Conservation (phyloP, 2,797 vertebrate species). For the Zalophus californianus region DNA sequence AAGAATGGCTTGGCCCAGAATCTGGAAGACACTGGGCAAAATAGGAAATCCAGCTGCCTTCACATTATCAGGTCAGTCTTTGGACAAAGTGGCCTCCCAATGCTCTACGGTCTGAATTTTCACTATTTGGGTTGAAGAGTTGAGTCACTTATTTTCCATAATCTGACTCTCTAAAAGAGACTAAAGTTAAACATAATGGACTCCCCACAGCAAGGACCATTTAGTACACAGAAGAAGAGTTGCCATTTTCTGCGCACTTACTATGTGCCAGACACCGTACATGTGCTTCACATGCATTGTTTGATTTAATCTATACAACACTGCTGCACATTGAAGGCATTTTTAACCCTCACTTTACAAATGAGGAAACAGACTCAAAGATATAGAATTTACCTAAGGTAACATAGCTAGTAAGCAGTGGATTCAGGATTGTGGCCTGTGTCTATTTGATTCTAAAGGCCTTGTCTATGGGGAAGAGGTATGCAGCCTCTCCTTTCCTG, state of each 20-base stretch:
- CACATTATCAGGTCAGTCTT: background rate
- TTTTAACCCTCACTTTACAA: background rate
- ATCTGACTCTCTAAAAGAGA: background rate
- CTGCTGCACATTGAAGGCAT: background rate
- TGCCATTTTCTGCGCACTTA: background rate
- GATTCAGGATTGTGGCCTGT: background rate
- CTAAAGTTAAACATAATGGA: background rate
- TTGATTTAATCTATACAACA: background rate
- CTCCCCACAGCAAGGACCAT: background rate
- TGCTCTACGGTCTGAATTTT: background rate
- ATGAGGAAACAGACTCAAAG: background rate
- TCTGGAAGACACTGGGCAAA: background rate
- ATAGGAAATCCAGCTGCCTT: conserved; percentile 15
- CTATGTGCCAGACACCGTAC: background rate
- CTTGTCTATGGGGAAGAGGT: background rate
- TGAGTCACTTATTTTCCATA: background rate
- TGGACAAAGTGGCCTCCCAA: background rate
- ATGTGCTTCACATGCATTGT: background rate
- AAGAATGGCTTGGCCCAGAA: background rate
- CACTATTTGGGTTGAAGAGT: background rate
- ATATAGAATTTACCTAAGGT: background rate
- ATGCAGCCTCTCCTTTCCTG: background rate
- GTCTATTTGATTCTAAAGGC: background rate
- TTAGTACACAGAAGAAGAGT: background rate
- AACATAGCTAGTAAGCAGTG: background rate